Conservation (phyloP, 64 coral and sea anemone species). For the Exaiptasia diaphana region DNA sequence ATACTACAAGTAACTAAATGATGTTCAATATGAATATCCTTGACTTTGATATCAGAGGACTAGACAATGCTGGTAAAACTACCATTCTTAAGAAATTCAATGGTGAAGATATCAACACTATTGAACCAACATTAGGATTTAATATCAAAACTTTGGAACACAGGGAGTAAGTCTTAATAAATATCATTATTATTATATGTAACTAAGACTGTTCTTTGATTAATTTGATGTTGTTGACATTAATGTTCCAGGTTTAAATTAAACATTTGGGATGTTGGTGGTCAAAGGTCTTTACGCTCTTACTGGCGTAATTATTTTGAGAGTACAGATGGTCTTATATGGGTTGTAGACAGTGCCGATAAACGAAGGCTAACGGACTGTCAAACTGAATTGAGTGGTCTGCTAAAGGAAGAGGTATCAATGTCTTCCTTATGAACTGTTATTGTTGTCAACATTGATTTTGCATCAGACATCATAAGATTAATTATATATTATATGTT, state of each 20-base stretch:
- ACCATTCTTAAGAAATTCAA: slow-evolving; percentile 99
- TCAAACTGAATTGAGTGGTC: slow-evolving; percentile 67
- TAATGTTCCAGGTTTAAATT: slow-evolving; percentile 94
- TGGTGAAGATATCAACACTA: slow-evolving; percentile 98
- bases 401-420: slow-evolving; percentile 86
- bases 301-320: slow-evolving; percentile 99
- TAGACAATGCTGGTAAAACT: slow-evolving; percentile 99
- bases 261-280: slow-evolving; percentile 99
- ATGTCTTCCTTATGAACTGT: neutral
- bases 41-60: slow-evolving; percentile 62
- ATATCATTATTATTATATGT: neutral
- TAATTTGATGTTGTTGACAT: neutral
- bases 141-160: slow-evolving; percentile 98
- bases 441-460: neutral
- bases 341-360: slow-evolving; percentile 99
- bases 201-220: neutral
- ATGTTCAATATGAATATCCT: too few relatives aligned
- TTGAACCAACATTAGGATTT: slow-evolving; percentile 92
- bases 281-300: slow-evolving; percentile 94
- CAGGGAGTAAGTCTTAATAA: slow-evolving; percentile 64
- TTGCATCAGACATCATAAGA: too few relatives aligned
- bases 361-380: slow-evolving; percentile 68
- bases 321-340: slow-evolving; percentile 98
- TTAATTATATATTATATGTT: too few relatives aligned
- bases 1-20: too few relatives aligned